Base-by-base conservation (phyloP, 2,888 invertebrate genomes). In the Lithophane semibrunnea region DNA sequence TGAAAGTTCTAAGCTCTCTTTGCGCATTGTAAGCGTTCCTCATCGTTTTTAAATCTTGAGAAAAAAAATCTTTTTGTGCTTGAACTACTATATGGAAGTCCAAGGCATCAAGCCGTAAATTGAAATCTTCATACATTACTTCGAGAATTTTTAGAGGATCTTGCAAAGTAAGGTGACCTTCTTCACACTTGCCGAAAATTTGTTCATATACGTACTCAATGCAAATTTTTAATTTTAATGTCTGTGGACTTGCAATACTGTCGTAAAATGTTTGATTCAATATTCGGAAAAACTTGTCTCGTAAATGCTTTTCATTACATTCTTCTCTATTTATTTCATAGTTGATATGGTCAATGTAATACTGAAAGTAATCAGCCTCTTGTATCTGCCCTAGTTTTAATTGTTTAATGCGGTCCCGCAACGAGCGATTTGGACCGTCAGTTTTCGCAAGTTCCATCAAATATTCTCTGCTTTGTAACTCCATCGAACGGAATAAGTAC, bases 111-210 rank as follows among this genome's bases (percentile, higher is more conserved):
- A 96, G 86, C 63, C 91, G 92, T 83, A 96, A 92, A 87, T 96
- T 96, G 63, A 94, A 96, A 84, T 96, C 95, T 90, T 96, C 96
- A 80, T 96, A 96, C 93, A 93, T 94, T 24, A 96, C 92, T 92
- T 96, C 96, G 70, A 96, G 91, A 79, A 96, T 94, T 91, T 95
- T 96, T 94, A 96, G 95, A 29, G 96, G 96, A 83, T 96, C 96
- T 68, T 93, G 92, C 72, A 96, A 84, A 85, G 90, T 94, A 83
- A 94, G 92, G 87, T 96, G 96, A 4, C 96, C 96, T 89, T 96
- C 96, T 87, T 96, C 96, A 86, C 95, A 95, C 85, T 96, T 96
- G 0, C 96, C 96, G 83, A 95, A 94, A 60, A 96, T 88, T 92
- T 96, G 93, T 90, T 96, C 96, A 78, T 96, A 96, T 42, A 96